These are phyloP conservation scores for Tauraco erythrolophus DNA, from an alignment of 2,113 vertebrate species.

Conservation along the genomic window DNA sequence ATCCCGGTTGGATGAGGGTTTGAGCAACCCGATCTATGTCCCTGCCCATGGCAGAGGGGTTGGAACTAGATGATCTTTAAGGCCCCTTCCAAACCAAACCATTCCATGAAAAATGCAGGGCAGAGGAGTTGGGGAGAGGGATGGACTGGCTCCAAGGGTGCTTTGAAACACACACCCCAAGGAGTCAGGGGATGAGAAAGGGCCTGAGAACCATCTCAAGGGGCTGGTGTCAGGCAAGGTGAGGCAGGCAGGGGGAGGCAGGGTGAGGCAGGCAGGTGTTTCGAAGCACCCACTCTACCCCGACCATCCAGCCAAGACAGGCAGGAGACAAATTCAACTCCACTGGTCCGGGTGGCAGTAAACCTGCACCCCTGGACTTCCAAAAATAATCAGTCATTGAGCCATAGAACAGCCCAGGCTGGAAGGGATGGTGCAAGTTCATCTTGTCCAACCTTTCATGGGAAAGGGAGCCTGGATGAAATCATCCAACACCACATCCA, in stretches of 20 bases:
- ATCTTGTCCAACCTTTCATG: background rate
- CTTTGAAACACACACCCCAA: background rate
- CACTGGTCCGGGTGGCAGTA: too few relatives aligned
- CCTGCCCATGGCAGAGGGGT: too few relatives aligned
- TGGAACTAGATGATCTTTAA: too few relatives aligned
- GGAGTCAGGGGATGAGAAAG: background rate
- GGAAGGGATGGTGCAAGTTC: background rate
- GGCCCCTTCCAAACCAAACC: too few relatives aligned
- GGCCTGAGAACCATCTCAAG: background rate
- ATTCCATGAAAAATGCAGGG: background rate
- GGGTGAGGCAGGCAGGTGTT: background rate
- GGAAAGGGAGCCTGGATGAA: background rate
- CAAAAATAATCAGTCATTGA: background rate
- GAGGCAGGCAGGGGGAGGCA: background rate
- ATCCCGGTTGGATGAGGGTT: too few relatives aligned
- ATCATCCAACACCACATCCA: background rate
- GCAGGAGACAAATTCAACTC: accelerated
- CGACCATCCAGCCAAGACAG: background rate
- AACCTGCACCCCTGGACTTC: background rate
- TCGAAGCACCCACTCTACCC: background rate
- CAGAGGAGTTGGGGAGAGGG: background rate
- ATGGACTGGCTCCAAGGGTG: background rate
- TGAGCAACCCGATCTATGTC: too few relatives aligned
- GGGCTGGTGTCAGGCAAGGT: background rate
- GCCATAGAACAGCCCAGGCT: background rate